A percentile compares a stretch with the other conserved stretches of the same genome.
These are phyloP conservation scores for Sminthurinus aureus DNA, from an alignment of 2,888 invertebrate species.

Conservation along the genomic window DNA sequence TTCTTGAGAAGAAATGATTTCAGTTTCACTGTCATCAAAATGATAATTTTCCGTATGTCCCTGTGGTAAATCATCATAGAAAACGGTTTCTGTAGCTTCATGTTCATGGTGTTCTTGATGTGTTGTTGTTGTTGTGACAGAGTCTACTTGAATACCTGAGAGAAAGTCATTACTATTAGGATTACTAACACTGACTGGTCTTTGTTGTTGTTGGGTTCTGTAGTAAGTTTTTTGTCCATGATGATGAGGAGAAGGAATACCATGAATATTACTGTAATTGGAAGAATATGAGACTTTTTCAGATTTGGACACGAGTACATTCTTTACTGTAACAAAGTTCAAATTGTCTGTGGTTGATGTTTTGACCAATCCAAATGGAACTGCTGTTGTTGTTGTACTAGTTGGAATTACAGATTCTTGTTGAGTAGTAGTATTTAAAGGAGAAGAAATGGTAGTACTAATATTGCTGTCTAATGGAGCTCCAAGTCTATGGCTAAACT, in stretches of 20 bases:
- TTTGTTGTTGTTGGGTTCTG: neutral
- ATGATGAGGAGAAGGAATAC: slow-evolving; percentile 6
- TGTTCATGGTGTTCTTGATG: slow-evolving; percentile 5
- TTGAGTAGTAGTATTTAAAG: neutral
- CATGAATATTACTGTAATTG: slow-evolving; percentile 41
- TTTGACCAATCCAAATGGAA: slow-evolving; percentile 41
- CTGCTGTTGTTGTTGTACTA: slow-evolving; percentile 45
- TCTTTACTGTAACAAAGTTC: slow-evolving; percentile 38
- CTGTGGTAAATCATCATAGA: slow-evolving; percentile 26
- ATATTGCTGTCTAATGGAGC: no score
- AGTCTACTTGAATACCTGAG: slow-evolving; percentile 18
- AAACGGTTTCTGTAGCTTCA: slow-evolving; percentile 33
- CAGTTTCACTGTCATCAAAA: slow-evolving; percentile 23
- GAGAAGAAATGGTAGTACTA: neutral
- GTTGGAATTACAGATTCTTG: slow-evolving; percentile 27
- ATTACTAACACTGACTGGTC: neutral
- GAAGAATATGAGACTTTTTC: slow-evolving; percentile 41
- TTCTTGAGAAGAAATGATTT: neutral
- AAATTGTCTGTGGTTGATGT: slow-evolving; percentile 18
- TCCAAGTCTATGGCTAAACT: neutral
- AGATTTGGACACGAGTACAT: slow-evolving; percentile 40
- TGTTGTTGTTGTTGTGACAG: neutral
- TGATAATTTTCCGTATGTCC: slow-evolving; percentile 28
- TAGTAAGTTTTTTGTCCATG: slow-evolving; percentile 22
- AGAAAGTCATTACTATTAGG: slow-evolving; percentile 13